A percentile compares a stretch with the other conserved stretches of the same genome.
Evolutionary conservation across 2,797 vertebrate genomes (phyloP).

Genomic region (Lagodon rhomboides): DNA sequence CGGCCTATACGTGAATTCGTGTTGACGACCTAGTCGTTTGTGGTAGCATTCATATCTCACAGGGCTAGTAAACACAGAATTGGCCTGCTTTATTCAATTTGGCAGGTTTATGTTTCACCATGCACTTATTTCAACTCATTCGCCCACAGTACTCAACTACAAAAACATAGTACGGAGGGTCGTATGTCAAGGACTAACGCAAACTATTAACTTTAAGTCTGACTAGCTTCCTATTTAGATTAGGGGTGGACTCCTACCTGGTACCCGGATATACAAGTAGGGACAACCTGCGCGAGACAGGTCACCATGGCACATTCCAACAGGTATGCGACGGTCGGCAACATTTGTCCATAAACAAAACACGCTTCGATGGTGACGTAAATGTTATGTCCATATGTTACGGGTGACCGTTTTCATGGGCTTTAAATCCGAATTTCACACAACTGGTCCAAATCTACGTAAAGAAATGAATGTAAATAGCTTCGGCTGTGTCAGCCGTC

Average conservation of each 20-base stretch:
- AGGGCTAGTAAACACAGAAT: too few species aligned
- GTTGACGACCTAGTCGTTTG: not conserved
- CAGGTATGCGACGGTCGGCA: not conserved
- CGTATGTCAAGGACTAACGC: accelerated
- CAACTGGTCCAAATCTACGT: too few species aligned
- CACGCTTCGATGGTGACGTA: not conserved
- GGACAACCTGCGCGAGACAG: constrained; percentile 1
- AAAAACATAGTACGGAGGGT: not conserved
- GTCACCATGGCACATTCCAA: not conserved
- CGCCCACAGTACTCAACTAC: not conserved
- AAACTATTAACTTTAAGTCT: not conserved
- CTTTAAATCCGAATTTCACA: not conserved
- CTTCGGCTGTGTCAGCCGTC: not conserved
- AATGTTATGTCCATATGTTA: not conserved
- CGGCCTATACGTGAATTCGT: not conserved
- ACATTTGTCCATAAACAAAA: not conserved
- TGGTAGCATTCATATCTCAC: not conserved
- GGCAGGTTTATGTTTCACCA: not conserved
- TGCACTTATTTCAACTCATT: not conserved
- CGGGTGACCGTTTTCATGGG: accelerated
- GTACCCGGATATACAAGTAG: constrained; percentile 6
- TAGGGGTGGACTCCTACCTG: not conserved
- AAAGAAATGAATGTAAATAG: not conserved
- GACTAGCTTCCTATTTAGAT: not conserved
- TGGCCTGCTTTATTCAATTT: not conserved